Conservation (phyloP, 2,797 vertebrate genomes). For the Chrysocyon brachyurus region DNA sequence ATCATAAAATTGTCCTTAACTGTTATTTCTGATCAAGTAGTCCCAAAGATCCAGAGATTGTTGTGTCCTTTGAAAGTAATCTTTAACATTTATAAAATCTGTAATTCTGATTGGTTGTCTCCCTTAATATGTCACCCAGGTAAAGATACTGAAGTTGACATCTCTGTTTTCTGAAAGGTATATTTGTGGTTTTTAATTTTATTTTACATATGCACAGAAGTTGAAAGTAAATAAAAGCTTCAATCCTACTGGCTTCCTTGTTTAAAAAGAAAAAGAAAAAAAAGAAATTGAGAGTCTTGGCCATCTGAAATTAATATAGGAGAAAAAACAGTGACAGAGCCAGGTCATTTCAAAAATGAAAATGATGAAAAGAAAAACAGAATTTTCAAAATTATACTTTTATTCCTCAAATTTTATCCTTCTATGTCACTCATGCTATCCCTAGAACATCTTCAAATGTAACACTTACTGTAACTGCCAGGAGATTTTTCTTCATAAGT, state of each 20-base stretch:
- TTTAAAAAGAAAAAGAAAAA: not conserved
- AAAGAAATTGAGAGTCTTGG: not conserved
- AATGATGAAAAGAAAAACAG: not conserved
- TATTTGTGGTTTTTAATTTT: constrained; percentile 21
- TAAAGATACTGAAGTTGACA: not conserved
- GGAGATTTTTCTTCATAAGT: constrained; percentile 94
- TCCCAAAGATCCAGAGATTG: not conserved
- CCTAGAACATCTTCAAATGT: not conserved
- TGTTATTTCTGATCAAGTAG: not conserved
- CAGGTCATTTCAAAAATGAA: constrained; percentile 23
- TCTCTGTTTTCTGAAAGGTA: constrained; percentile 23
- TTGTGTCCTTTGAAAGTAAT: not conserved
- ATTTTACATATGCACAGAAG: not conserved
- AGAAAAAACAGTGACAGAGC: not conserved
- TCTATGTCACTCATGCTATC: not conserved
- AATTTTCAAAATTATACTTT: constrained; percentile 46
- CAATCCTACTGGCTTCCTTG: not conserved
- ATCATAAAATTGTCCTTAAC: not conserved
- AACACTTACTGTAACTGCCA: constrained; percentile 92
- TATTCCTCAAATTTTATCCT: not conserved
- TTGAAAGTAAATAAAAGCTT: constrained; percentile 20
- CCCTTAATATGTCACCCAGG: not conserved
- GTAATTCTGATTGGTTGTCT: not conserved
- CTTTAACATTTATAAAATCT: not conserved
- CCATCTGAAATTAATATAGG: not conserved